Conservation (phyloP, 2,113 vertebrate species). For the Ameiurus melas region DNA sequence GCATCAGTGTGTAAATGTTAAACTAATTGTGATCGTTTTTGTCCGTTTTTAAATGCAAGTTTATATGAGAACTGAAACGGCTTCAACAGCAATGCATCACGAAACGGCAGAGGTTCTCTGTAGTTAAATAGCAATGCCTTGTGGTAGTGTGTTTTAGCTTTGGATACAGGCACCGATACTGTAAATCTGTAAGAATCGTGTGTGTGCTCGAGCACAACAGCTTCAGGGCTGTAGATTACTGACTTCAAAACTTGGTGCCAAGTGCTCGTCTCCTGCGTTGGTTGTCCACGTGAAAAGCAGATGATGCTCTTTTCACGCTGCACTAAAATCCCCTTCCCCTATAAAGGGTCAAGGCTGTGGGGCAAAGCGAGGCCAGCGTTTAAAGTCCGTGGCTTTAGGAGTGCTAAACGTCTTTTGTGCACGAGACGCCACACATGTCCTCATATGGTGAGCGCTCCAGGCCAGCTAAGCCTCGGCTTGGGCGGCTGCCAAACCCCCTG, state of each 20-base stretch:
- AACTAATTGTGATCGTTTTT: not conserved
- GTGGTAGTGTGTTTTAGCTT: not conserved
- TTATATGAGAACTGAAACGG: not conserved
- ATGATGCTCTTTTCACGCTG: constrained; percentile 39
- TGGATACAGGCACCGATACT: not conserved
- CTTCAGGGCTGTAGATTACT: not conserved
- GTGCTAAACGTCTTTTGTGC: constrained; percentile 50
- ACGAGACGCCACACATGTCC: constrained; percentile 46
- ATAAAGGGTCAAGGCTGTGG: constrained; percentile 4
- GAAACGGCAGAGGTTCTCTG: not conserved
- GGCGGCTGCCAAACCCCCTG: constrained; percentile 46
- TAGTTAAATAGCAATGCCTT: not conserved
- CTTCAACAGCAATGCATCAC: no score
- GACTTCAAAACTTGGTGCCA: constrained; percentile 19
- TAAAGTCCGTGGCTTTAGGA: constrained; percentile 36
- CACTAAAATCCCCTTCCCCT: not conserved
- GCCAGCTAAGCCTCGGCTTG: constrained; percentile 33
- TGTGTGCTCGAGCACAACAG: not conserved
- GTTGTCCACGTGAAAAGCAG: constrained; percentile 42
- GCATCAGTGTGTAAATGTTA: not conserved
- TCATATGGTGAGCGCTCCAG: constrained; percentile 53
- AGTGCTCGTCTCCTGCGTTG: constrained; percentile 16
- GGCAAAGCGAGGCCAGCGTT: constrained; percentile 38
- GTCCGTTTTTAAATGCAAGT: not conserved
- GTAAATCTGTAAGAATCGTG: not conserved